Percentiles rank a stretch among this genome's conserved stretches.
Evolutionary conservation across 2,797 vertebrate species (phyloP).

Genomic region (Tapera naevia): DNA sequence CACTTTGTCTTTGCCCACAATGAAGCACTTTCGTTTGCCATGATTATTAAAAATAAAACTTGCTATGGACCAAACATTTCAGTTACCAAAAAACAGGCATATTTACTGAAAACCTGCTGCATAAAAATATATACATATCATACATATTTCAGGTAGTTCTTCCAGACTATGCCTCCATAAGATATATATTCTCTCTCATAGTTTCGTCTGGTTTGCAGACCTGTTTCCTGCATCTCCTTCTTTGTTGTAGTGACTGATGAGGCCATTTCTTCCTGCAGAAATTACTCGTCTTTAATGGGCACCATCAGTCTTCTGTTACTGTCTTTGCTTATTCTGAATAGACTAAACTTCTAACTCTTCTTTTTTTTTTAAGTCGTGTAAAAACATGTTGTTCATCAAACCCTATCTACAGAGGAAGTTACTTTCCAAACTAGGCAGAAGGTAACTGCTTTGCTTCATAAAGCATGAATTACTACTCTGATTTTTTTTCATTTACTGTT

Average conservation of each 20-base stretch:
- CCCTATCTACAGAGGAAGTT: neutral
- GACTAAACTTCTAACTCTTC: neutral
- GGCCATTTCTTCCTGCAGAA: neutral
- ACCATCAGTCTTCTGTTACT: neutral
- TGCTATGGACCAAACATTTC: neutral
- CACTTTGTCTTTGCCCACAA: neutral
- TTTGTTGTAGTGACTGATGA: neutral
- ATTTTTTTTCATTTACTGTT: neutral
- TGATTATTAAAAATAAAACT: neutral
- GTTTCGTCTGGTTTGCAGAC: neutral
- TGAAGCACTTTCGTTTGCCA: neutral
- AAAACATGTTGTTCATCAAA: neutral
- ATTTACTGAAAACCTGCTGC: neutral
- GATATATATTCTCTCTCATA: neutral
- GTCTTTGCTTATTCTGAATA: neutral
- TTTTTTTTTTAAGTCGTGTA: neutral
- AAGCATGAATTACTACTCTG: neutral
- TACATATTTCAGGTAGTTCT: neutral
- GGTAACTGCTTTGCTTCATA: neutral
- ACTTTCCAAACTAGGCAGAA: neutral
- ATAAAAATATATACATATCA: neutral
- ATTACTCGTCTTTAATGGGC: constrained; percentile 6
- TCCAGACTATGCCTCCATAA: neutral
- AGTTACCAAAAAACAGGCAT: neutral
- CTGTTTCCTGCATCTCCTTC: neutral